A percentile compares a stretch with the other conserved stretches of the same genome.
Conservation (phyloP, 2,888 invertebrate genomes). For the Empis livida region DNA sequence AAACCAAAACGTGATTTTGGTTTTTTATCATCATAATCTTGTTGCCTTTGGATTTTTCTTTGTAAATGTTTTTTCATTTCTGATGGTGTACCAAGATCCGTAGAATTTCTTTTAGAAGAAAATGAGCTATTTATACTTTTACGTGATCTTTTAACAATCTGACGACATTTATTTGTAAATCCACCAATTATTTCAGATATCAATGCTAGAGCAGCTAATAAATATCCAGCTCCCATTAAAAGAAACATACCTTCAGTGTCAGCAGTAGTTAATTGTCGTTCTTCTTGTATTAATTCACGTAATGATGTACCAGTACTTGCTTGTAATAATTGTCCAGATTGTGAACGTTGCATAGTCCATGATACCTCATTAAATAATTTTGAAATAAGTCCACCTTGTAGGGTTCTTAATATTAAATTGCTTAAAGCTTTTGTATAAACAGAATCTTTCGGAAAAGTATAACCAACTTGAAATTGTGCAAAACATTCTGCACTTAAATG, state of each 20-base stretch:
- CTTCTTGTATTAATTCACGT: slow-evolving; percentile 42
- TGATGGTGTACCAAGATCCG: slow-evolving; percentile 1
- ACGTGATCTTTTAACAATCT: slow-evolving; percentile 25
- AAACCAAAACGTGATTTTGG: slow-evolving; percentile 21
- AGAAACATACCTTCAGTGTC: slow-evolving; percentile 76
- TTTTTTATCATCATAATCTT: slow-evolving; percentile 16
- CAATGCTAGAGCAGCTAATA: slow-evolving; percentile 48
- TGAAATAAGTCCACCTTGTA: slow-evolving; percentile 52
- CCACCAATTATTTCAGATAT: slow-evolving; percentile 60
- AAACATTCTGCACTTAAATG: slow-evolving; percentile 66
- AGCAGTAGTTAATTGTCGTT: slow-evolving; percentile 60
- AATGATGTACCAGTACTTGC: slow-evolving; percentile 39
- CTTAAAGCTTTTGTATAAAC: slow-evolving; percentile 50
- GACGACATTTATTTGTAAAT: slow-evolving; percentile 45
- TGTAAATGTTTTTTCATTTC: slow-evolving; percentile 17
- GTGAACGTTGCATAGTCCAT: slow-evolving; percentile 55
- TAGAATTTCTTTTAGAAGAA: slow-evolving; percentile 23
- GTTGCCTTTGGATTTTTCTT: slow-evolving; percentile 16
- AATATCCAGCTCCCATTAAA: slow-evolving; percentile 54
- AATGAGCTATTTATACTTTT: slow-evolving; percentile 19
- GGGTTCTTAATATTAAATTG: slow-evolving; percentile 44
- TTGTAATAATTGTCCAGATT: slow-evolving; percentile 48
- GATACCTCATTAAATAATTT: slow-evolving; percentile 58
- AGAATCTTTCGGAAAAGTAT: slow-evolving; percentile 50
- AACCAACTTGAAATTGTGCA: slow-evolving; percentile 54